Conservation (phyloP, 2,113 vertebrate species). For the Protobothrops flavoviridis region DNA sequence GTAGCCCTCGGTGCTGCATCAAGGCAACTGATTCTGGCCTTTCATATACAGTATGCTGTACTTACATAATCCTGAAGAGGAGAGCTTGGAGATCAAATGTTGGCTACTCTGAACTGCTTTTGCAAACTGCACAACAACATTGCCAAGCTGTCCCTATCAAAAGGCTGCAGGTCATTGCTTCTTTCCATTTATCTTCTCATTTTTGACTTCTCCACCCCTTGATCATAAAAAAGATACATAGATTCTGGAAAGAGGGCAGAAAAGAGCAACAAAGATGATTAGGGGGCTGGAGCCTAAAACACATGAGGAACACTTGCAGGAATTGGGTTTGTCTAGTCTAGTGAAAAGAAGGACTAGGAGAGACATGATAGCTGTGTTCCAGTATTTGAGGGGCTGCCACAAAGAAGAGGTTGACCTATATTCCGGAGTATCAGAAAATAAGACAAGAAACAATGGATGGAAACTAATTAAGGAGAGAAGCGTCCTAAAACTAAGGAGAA, state of each 20-base stretch:
- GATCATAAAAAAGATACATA: background rate
- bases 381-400: background rate
- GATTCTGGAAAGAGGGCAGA: background rate
- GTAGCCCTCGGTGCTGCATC: background rate
- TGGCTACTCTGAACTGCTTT: background rate
- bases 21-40: background rate
- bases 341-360: background rate
- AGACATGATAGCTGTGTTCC: background rate
- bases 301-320: background rate
- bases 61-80: background rate
- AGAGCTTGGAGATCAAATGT: background rate
- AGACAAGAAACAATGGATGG: background rate
- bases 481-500: background rate
- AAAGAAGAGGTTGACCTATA: background rate
- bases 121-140: background rate
- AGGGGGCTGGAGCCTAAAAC: background rate
- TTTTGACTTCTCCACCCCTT: background rate
- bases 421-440: background rate
- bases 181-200: background rate
- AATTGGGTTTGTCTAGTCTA: background rate
- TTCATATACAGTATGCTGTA: background rate
- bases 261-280: background rate
- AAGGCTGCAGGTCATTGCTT: background rate
- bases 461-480: background rate
- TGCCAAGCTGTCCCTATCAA: background rate